Percentiles rank a stretch among this genome's conserved stretches.
Evolutionary conservation across 2,797 vertebrate species (phyloP).

Genomic region (Pangasius larnaudii): DNA sequence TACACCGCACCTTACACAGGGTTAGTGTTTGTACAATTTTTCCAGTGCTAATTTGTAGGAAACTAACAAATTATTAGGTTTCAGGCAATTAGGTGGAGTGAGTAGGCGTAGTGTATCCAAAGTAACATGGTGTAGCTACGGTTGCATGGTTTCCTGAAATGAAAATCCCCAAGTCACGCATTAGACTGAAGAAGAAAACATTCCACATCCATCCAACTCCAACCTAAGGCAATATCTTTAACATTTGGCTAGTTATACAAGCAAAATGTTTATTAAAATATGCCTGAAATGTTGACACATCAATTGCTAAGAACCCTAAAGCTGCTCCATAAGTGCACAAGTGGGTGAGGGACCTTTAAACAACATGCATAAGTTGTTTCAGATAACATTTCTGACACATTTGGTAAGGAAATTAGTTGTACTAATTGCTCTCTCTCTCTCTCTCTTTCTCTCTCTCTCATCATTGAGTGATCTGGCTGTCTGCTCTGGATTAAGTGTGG

Average conservation of each 20-base stretch:
- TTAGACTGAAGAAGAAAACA: no score
- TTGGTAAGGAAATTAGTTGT: neutral
- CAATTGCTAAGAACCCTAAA: neutral
- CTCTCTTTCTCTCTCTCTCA: neutral
- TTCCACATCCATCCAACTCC: no score
- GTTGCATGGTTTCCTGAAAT: no score
- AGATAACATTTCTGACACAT: neutral
- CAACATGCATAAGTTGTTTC: neutral
- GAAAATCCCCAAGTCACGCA: no score
- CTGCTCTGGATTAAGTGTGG: conserved; percentile 54
- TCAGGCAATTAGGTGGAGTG: neutral
- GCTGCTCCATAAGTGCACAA: neutral
- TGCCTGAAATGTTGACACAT: neutral
- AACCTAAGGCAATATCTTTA: neutral
- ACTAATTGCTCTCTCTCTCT: neutral
- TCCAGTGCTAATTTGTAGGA: neutral
- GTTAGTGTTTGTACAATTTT: neutral
- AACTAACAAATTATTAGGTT: neutral
- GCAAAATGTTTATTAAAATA: neutral
- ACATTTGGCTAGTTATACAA: neutral
- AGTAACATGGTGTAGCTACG: neutral
- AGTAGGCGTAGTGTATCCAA: neutral
- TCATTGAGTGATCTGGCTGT: conserved; percentile 18
- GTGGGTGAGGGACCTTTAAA: neutral
- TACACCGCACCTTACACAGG: no score